Evolutionary conservation across 2,113 vertebrate genomes (phyloP), one percentile per base, ranked within the genome.

Genomic region (Panthera tigris): DNA sequence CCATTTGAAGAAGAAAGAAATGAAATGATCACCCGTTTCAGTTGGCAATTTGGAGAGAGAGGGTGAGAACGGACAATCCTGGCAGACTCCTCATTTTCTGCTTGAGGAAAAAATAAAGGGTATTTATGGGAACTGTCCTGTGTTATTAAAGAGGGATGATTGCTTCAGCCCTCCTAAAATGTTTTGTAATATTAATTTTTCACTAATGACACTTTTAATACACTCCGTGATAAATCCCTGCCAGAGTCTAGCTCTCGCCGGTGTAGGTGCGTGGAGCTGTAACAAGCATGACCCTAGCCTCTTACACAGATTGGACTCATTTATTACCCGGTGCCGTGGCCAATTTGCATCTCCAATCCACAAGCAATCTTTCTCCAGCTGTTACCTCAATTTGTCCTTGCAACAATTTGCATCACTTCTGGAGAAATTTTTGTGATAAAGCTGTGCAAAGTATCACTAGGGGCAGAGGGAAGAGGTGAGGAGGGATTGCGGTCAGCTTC

Each of bases 171-270:
- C 97, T 93, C 89, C 95, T 94, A 94, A 98, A 97, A 90, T 94
- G 93, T 76, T 95, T 61, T 78, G 92, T 73, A 97, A 97, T 98
- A 98, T 98, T 98, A 83, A 98, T 98, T 98, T 98, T 97, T 98
- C 97, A 97, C 97, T 98, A 98, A 97, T 96, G 97, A 68, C 45
- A 93, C 97, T 97, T 97, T 97, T 97, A 98, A 98, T 98, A 93
- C 63, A 93, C 83, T 93, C 1, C 74, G 27, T 95, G 81, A 86
- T 96, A 31, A 71, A 97, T 96, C 63, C 48, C 79, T 92, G 50
- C 71, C 95, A 96, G 92, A 45, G 78, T 57, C 93, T 92, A 80
- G 91, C 92, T 97, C 97, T 95, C 90, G 68, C 94, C 57, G 36
- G 48, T 71, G 76, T 27, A 4, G 23, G 27, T 45, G 39, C 63